Conservation (phyloP, 2,113 vertebrate species). For the Nerophis lumbriciformis region DNA sequence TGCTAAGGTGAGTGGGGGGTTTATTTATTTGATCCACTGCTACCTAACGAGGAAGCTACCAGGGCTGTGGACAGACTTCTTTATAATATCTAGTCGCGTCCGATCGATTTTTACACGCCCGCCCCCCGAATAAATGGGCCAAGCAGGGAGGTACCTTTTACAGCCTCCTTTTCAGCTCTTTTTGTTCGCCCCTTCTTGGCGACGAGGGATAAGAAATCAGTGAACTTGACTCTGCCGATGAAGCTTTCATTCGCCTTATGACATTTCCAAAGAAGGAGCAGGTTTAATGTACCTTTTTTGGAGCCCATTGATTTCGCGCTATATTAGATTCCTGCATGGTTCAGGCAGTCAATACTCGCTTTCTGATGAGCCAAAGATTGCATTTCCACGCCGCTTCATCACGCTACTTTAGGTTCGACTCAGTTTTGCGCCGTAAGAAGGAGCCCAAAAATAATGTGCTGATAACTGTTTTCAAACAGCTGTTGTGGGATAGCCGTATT, state of each 20-base stretch:
- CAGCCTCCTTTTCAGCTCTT: neutral
- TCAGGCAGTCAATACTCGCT: slow-evolving; percentile 50
- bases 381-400: too few species aligned
- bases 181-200: slow-evolving; percentile 1
- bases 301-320: slow-evolving; percentile 57
- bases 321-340: slow-evolving; percentile 48
- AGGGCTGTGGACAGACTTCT: slow-evolving; percentile 17
- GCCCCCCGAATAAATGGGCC: slow-evolving; percentile 19
- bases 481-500: too few species aligned
- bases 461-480: too few species aligned
- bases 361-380: too few species aligned
- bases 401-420: too few species aligned
- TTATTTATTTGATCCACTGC: slow-evolving; percentile 55
- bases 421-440: too few species aligned
- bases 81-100: slow-evolving; percentile 38
- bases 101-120: slow-evolving; percentile 36
- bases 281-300: slow-evolving; percentile 64
- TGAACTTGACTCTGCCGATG: neutral
- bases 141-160: slow-evolving; percentile 17
- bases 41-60: slow-evolving; percentile 24
- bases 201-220: too few species aligned
- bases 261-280: slow-evolving; percentile 60
- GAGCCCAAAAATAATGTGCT: neutral
- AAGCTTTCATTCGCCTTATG: slow-evolving; percentile 58
- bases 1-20: slow-evolving; percentile 21